Percentiles rank a stretch among this genome's conserved stretches.
Evolutionary conservation across 1,140 invertebrate genomes (phyloP).

Genomic region (Aplysia californica): DNA sequence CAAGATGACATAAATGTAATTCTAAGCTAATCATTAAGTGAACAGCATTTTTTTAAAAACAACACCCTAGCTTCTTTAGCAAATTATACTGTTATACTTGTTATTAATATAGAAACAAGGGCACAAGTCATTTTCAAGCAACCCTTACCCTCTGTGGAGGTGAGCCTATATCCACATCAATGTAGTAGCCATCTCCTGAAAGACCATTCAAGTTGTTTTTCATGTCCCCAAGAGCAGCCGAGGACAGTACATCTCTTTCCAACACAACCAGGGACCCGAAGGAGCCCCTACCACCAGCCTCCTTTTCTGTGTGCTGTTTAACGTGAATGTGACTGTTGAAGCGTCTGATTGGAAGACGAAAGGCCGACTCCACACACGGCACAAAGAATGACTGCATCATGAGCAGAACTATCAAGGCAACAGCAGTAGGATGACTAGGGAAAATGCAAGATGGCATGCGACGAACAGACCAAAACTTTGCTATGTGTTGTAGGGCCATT

Average conservation of each 20-base stretch:
- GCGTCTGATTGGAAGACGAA: neutral
- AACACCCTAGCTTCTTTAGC: no score
- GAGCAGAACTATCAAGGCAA: neutral
- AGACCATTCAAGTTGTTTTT: slow-evolving; percentile 18
- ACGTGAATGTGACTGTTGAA: neutral
- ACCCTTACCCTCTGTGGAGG: slow-evolving; percentile 12
- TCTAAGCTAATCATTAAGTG: no score
- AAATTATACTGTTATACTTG: no score
- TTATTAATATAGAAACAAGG: no score
- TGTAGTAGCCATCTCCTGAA: slow-evolving; percentile 19
- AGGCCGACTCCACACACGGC: neutral
- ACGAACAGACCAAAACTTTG: neutral
- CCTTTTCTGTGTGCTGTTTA: no score
- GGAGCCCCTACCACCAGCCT: neutral
- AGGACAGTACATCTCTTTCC: neutral
- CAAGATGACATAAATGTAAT: no score
- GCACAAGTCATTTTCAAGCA: no score
- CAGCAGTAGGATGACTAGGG: neutral
- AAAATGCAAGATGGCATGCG: no score
- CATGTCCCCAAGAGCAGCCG: neutral
- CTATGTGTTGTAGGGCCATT: neutral
- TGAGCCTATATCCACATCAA: slow-evolving; percentile 23
- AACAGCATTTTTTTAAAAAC: no score
- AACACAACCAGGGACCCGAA: neutral
- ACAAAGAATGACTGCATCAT: neutral